phyloP scores from a whole-genome alignment of 2,797 vertebrate species.

The Macroramphosus scolopax region DNA sequence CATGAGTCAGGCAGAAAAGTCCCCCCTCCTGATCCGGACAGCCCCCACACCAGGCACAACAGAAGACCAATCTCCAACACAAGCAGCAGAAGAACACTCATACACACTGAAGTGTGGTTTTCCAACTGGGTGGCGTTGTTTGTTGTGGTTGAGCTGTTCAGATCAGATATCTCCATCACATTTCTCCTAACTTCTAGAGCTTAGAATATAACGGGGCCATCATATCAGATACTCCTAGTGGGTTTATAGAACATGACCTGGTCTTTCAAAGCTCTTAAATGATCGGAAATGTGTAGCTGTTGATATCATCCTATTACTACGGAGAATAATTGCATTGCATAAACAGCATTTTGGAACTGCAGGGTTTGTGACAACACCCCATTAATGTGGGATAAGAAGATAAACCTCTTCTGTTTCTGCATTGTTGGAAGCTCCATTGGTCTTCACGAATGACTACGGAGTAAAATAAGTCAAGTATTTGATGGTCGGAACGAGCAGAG shows the following conservation, averaged over 20 bases:
- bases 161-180: slow-evolving; percentile 1
- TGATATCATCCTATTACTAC: too few relatives aligned
- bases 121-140: too few relatives aligned
- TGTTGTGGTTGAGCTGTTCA: slow-evolving; percentile 2
- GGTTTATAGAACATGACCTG: neutral
- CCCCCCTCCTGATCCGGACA: slow-evolving; percentile 18
- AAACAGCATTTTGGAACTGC: neutral
- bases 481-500: too few relatives aligned
- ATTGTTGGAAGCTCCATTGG: neutral
- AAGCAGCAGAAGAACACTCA: slow-evolving; percentile 1
- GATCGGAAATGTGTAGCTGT: neutral
- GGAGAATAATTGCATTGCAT: too few relatives aligned
- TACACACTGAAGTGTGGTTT: slow-evolving; percentile 16
- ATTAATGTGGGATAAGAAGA: too few relatives aligned
- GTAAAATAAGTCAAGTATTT: too few relatives aligned
- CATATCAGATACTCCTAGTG: neutral
- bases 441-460: too few relatives aligned
- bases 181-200: neutral
- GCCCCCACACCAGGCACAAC: slow-evolving; percentile 31
- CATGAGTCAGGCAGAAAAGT: slow-evolving; percentile 61
- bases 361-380: neutral
- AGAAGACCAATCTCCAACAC: slow-evolving; percentile 4
- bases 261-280: neutral
- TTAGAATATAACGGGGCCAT: neutral
- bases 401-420: too few relatives aligned